A percentile compares a stretch with the other conserved stretches of the same genome.
phyloP scores from a whole-genome alignment of 2,113 vertebrate species.

The Nyctereutes procyonoides region DNA sequence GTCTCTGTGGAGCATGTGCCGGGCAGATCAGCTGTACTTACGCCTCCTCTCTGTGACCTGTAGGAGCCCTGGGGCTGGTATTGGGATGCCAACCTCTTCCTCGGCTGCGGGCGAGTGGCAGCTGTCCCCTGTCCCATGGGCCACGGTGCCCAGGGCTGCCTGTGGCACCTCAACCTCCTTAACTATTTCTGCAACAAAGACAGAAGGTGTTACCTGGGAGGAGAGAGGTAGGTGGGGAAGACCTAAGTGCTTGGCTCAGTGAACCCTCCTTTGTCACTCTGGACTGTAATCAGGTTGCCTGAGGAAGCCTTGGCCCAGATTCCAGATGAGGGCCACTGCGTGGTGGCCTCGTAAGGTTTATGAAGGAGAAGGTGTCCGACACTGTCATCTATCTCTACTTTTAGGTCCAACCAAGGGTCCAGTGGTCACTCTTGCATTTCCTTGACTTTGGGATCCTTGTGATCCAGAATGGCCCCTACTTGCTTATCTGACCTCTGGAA shows the following conservation, averaged over 20 bases:
- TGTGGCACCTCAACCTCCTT: conserved; percentile 89
- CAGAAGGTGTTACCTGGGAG: neutral
- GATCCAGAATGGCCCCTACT: neutral
- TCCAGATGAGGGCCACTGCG: neutral
- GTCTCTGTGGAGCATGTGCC: neutral
- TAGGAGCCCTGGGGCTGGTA: conserved; percentile 92
- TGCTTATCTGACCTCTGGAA: neutral
- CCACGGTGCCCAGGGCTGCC: conserved; percentile 85
- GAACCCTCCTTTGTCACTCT: neutral
- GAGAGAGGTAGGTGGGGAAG: neutral
- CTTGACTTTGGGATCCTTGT: neutral
- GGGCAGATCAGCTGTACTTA: conserved; percentile 85
- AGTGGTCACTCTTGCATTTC: neutral
- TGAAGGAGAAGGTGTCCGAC: no score
- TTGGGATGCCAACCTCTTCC: conserved; percentile 88
- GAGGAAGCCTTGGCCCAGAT: neutral
- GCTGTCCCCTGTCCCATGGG: conserved; percentile 87
- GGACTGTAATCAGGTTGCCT: neutral
- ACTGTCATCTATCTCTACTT: neutral
- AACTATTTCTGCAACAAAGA: conserved; percentile 87
- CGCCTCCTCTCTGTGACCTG: conserved; percentile 96
- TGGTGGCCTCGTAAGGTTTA: neutral
- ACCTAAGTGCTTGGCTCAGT: neutral
- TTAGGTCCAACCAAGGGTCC: neutral
- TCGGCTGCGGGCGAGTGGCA: conserved; percentile 85